Evolutionary conservation across 2,797 vertebrate species (phyloP).

Genomic region (Siniperca scherzeri): DNA sequence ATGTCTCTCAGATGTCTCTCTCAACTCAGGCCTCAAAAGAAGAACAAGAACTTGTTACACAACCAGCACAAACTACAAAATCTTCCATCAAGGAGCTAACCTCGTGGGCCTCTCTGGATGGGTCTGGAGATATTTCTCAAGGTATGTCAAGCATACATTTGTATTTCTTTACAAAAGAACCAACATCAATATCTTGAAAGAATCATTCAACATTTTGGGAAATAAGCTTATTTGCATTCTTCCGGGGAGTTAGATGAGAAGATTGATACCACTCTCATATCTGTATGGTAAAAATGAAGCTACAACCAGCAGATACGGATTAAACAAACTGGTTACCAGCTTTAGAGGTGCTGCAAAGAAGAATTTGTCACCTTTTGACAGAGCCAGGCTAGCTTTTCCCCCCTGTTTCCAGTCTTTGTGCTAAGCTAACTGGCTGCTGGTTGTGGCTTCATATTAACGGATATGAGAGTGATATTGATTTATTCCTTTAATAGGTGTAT

Average conservation of each 20-base stretch:
- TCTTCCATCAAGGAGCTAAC: constrained; percentile 30
- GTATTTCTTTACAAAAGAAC: neutral
- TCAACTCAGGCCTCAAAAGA: constrained; percentile 58
- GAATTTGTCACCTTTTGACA: neutral
- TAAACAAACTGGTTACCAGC: neutral
- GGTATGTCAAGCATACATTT: constrained; percentile 57
- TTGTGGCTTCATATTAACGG: neutral
- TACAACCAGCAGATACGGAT: neutral
- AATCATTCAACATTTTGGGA: neutral
- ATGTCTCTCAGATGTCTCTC: constrained; percentile 28
- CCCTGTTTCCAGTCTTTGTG: neutral
- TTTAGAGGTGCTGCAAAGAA: neutral
- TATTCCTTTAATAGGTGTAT: neutral
- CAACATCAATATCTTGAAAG: neutral
- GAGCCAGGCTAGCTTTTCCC: neutral
- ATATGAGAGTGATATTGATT: neutral
- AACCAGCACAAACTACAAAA: constrained; percentile 48
- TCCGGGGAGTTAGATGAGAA: neutral
- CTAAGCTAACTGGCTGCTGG: neutral
- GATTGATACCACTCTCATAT: neutral
- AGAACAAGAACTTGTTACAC: constrained; percentile 34
- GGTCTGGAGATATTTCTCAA: constrained; percentile 77
- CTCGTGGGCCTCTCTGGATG: constrained; percentile 62
- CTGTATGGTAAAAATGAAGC: neutral
- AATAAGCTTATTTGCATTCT: neutral